Evolutionary conservation across 2,113 vertebrate genomes (phyloP).

Genomic region (Ibidorhyncha struthersii): DNA sequence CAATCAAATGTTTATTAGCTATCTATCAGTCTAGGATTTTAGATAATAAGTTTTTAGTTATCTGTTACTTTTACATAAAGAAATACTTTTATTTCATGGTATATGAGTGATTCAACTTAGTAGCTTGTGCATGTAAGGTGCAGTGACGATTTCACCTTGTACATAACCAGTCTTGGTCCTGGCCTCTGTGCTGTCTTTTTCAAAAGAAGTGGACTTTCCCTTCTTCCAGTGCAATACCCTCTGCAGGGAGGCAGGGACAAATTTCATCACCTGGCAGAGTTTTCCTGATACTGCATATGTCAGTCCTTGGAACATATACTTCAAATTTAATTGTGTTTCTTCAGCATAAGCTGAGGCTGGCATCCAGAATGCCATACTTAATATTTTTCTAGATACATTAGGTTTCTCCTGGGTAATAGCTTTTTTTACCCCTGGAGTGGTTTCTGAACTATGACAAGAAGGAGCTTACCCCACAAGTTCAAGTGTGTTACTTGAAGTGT

Average conservation of each 20-base stretch:
- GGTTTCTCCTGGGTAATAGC: background rate
- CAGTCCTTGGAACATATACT: background rate
- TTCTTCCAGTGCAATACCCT: background rate
- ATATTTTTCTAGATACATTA: background rate
- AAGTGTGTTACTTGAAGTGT: background rate
- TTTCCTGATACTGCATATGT: background rate
- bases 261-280: background rate
- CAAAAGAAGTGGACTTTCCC: background rate
- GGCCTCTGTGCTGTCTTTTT: background rate
- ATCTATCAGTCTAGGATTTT: background rate
- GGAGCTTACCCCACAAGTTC: background rate
- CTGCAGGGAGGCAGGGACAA: background rate
- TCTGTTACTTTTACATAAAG: background rate
- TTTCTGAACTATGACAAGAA: background rate
- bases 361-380: background rate
- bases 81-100: background rate
- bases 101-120: background rate
- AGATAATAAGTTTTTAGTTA: background rate
- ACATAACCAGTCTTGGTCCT: background rate
- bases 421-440: background rate
- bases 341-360: background rate
- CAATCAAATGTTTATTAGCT: background rate
- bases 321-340: background rate
- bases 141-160: background rate
- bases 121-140: background rate